Percentiles rank a stretch among this genome's conserved stretches.
Conservation (phyloP, 2,113 vertebrate species). For the Xyliphius kryptos region DNA sequence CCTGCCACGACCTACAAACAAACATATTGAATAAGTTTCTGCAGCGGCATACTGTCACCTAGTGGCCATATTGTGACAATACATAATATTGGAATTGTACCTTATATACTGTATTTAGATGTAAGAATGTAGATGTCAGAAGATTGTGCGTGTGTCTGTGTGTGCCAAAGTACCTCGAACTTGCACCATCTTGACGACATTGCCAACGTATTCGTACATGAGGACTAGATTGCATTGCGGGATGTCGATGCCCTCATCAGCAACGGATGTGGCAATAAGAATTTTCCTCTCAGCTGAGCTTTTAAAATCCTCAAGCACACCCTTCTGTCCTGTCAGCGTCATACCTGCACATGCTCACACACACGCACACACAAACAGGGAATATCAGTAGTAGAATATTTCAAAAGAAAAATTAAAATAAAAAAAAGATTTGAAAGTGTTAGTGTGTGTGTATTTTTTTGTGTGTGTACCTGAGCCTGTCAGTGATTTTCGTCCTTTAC, state of each 20-base stretch:
- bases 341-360: conserved; percentile 54
- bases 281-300: conserved; percentile 54
- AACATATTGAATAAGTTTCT: not conserved
- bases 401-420: too few species aligned
- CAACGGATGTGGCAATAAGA: conserved; percentile 71
- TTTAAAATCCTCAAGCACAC: conserved; percentile 61
- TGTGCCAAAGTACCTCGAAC: conserved; percentile 75
- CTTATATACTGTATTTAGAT: too few species aligned
- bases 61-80: not conserved
- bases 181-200: conserved; percentile 76
- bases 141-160: too few species aligned
- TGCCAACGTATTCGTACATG: conserved; percentile 72
- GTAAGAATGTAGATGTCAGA: too few species aligned
- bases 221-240: conserved; percentile 72
- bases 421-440: too few species aligned
- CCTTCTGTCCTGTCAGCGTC: conserved; percentile 65
- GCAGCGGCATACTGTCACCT: not conserved
- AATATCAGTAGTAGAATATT: too few species aligned
- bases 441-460: conserved; percentile 15
- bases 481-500: conserved; percentile 52
- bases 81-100: not conserved
- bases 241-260: conserved; percentile 76
- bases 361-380: conserved; percentile 7
- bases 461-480: conserved; percentile 42
- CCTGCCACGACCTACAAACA: too few species aligned